Conservation (phyloP, 2,888 invertebrate genomes). For the Aphodius granarius region DNA sequence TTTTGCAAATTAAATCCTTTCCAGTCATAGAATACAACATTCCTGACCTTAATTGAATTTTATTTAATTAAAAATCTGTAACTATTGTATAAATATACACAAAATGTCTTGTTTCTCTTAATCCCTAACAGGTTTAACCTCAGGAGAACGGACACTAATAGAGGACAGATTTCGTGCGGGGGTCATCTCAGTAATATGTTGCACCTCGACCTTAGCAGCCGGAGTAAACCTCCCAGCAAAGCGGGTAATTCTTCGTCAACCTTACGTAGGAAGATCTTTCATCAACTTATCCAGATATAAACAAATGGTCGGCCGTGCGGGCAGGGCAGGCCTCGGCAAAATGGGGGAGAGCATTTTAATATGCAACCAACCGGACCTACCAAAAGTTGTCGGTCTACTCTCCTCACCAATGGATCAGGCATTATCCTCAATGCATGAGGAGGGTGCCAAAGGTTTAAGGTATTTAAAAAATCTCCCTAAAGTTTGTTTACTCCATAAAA, state of each 20-base stretch:
- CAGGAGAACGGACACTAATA: constrained; percentile 81
- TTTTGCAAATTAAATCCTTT: too few relatives aligned
- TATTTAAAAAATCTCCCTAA: too few relatives aligned
- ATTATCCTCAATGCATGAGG: constrained; percentile 60
- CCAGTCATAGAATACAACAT: too few relatives aligned
- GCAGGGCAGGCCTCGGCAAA: constrained; percentile 83
- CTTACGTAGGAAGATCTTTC: constrained; percentile 75
- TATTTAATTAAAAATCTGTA: too few relatives aligned
- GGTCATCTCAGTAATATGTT: constrained; percentile 84
- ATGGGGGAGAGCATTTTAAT: constrained; percentile 89
- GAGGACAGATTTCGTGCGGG: constrained; percentile 86
- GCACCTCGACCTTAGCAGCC: constrained; percentile 96
- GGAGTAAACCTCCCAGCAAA: constrained; percentile 95
- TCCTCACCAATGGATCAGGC: constrained; percentile 70
- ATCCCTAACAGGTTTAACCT: constrained; percentile 64
- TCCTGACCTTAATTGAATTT: too few relatives aligned
- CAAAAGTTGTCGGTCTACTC: constrained; percentile 60
- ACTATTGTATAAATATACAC: neutral
- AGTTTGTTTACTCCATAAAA: too few relatives aligned
- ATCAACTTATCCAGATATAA: constrained; percentile 81
- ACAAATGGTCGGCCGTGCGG: constrained; percentile 96
- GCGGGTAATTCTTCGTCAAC: constrained; percentile 84
- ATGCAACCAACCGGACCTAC: constrained; percentile 63
- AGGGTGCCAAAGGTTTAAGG: constrained; percentile 59
- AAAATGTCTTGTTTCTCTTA: neutral